Evolutionary conservation across 1,140 invertebrate species (phyloP).

Genomic region (Gonioctena quinquepunctata): DNA sequence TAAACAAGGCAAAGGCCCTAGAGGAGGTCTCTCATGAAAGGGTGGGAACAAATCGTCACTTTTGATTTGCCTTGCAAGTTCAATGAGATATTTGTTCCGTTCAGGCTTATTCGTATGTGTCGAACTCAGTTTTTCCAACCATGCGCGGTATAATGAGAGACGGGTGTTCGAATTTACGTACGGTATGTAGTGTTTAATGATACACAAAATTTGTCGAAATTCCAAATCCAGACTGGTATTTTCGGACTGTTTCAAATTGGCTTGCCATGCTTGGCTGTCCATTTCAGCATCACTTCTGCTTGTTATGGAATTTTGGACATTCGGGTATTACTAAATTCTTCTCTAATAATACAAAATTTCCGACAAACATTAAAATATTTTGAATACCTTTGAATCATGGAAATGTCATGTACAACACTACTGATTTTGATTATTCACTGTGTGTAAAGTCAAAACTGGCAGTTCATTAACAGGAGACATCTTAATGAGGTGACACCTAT

Average conservation of each 20-base stretch:
- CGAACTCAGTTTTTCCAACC: constrained; percentile 54
- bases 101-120: constrained; percentile 43
- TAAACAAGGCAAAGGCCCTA: constrained; percentile 13
- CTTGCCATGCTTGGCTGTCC: background rate
- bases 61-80: constrained; percentile 52
- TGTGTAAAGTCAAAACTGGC: no score
- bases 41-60: constrained; percentile 45
- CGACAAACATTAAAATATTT: background rate
- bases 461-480: no score
- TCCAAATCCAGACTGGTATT: constrained; percentile 45
- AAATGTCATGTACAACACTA: background rate
- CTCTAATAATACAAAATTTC: background rate
- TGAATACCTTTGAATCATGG: background rate
- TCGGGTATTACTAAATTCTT: no score
- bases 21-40: constrained; percentile 50
- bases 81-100: constrained; percentile 54
- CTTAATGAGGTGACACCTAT: no score
- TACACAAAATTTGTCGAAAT: constrained; percentile 50
- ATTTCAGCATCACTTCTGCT: background rate
- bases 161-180: constrained; percentile 41
- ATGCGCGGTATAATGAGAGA: constrained; percentile 48
- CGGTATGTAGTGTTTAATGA: constrained; percentile 49
- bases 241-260: background rate
- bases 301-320: no score
- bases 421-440: background rate